Evolutionary conservation across 1,140 invertebrate species (phyloP).

Genomic region (Hycleus cichorii): DNA sequence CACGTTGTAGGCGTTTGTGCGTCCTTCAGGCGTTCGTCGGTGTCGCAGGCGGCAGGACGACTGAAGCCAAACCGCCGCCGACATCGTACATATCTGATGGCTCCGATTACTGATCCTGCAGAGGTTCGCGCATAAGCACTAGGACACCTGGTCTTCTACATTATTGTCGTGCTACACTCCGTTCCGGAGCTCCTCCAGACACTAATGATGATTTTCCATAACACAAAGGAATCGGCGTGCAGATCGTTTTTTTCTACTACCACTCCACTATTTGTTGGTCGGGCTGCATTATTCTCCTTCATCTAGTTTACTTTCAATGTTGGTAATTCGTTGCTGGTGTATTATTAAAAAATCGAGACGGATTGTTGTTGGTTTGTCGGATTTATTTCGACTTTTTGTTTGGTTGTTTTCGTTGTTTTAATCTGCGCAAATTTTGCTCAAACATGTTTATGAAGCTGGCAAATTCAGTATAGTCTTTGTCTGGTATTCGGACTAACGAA

Average conservation of each 20-base stretch:
- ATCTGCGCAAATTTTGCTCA: conserved; percentile 8
- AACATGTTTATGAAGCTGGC: conserved; percentile 10
- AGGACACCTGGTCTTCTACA: conserved; percentile 28
- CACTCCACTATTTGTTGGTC: no score
- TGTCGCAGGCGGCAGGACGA: conserved; percentile 28
- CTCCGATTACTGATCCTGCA: conserved; percentile 29
- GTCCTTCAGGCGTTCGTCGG: conserved; percentile 9
- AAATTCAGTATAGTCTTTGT: background rate
- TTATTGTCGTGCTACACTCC: conserved; percentile 12
- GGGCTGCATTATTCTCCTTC: no score
- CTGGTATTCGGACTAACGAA: no score
- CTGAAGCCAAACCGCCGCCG: conserved; percentile 29
- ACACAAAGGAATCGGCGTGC: conserved; percentile 13
- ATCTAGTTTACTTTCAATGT: no score
- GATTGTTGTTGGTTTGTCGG: no score
- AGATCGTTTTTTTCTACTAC: background rate
- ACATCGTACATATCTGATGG: conserved; percentile 35
- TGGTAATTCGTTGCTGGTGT: no score
- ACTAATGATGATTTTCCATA: conserved; percentile 12
- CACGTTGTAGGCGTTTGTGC: conserved; percentile 4
- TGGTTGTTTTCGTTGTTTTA: background rate
- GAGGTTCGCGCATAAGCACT: conserved; percentile 35
- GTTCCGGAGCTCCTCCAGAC: conserved; percentile 6
- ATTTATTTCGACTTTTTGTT: no score
- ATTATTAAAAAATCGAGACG: no score